Base-by-base conservation (phyloP, 2,888 invertebrate species). In the Euzetes globulus region DNA sequence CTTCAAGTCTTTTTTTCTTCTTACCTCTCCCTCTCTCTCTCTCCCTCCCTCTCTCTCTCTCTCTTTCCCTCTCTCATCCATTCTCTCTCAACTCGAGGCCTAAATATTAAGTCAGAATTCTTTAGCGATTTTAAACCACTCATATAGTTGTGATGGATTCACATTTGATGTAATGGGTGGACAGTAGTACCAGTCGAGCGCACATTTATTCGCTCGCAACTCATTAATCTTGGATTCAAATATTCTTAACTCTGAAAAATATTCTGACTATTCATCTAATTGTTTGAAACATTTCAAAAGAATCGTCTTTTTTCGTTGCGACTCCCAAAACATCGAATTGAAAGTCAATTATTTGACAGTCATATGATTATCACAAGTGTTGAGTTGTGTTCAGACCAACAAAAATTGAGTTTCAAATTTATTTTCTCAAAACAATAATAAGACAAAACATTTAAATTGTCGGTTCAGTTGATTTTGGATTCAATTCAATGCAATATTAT, bases 91-190 rank as follows among this genome's bases (percentile, higher is more conserved):
- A 13, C 15, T 25, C 7, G 9, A 9, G 11, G 11, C 58, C 22
- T 15, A 52, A 58, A 58, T 58, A 58, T 58, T 58, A 58, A 58
- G 22, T 58, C 58, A 58, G 3, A 47, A 47, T 58, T 22, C 25
- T 58, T 58, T 5, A 58, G 22, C 15, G 7, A 58, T 58, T 27
- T 58, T 25, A 22, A 58, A 27, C 22, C 7, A 25, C 58, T 47
- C 15, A 11, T 11, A 47, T 15, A 5, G 58, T 58, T 58, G 58
- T 58, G 15, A 58, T 58, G 58, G 25, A 22, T 58, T 7, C 4
- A 22, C 22, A 58, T 25, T 58, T 58, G 58, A 27, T 22, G 22
- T 58, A 58, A 58, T 22, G 58, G 58, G 58, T 58, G 58, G 58
- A 27, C 58, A 58, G 27, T 27, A 58, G 25, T 58, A 25, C 52